Evolutionary conservation across 2,797 vertebrate species (phyloP).

Genomic region (Pseudomugil gertrudae): DNA sequence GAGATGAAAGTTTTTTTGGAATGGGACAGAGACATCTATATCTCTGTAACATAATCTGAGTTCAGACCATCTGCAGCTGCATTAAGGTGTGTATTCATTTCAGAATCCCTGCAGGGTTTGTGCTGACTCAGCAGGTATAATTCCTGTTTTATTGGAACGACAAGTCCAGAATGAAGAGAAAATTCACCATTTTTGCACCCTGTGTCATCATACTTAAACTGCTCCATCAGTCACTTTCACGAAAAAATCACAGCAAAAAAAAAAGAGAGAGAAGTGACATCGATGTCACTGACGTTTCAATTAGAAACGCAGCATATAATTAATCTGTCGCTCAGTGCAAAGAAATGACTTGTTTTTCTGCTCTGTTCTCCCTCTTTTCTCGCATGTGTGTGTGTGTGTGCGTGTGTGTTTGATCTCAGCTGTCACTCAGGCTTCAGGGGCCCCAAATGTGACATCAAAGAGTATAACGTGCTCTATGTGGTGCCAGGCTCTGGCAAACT

Average conservation of each 20-base stretch:
- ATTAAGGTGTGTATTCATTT: too few species aligned
- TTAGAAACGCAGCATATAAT: slow-evolving; percentile 48
- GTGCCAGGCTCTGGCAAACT: slow-evolving; percentile 96
- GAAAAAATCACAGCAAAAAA: slow-evolving; percentile 22
- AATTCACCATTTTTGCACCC: neutral
- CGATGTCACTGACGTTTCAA: slow-evolving; percentile 37
- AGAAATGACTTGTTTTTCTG: slow-evolving; percentile 21
- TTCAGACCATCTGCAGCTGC: too few species aligned
- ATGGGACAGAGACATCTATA: too few species aligned
- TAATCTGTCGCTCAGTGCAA: slow-evolving; percentile 34
- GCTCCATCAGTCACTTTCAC: slow-evolving; percentile 43
- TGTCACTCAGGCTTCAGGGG: slow-evolving; percentile 97
- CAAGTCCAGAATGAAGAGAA: too few species aligned
- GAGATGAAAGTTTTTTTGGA: too few species aligned
- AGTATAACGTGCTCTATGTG: slow-evolving; percentile 98
- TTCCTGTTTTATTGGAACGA: too few species aligned
- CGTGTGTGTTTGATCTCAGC: slow-evolving; percentile 76
- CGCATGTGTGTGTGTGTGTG: slow-evolving; percentile 38
- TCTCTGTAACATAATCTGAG: too few species aligned
- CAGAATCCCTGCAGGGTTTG: too few species aligned
- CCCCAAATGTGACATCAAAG: slow-evolving; percentile 97
- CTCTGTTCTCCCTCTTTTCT: neutral
- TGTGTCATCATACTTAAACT: neutral
- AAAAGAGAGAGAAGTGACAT: slow-evolving; percentile 2
- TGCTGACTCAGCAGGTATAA: too few species aligned